Conservation (phyloP, 2,888 invertebrate genomes). For the Caenorhabditis sp. region DNA sequence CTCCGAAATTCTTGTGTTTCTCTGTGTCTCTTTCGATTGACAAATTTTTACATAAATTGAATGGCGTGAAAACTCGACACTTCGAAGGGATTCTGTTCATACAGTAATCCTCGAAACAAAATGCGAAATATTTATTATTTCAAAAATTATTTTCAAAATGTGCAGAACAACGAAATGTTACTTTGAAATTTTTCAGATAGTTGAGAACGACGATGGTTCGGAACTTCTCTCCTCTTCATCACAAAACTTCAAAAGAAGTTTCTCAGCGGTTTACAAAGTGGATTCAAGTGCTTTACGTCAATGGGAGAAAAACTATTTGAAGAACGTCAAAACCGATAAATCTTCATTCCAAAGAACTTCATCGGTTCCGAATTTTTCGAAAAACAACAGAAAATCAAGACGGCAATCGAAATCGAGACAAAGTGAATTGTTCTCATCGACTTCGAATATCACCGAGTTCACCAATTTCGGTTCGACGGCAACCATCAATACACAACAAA, state of each 20-base stretch:
- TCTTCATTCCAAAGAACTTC: conserved; percentile 59
- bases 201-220: conserved; percentile 53
- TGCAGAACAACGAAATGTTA: too few species aligned
- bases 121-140: too few species aligned
- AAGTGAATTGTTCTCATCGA: conserved; percentile 45
- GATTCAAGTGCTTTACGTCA: conserved; percentile 63
- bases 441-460: conserved; percentile 47
- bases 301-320: conserved; percentile 64
- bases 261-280: conserved; percentile 56
- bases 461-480: conserved; percentile 42
- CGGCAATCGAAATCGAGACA: conserved; percentile 20
- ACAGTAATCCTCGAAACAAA: too few species aligned
- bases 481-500: conserved; percentile 39
- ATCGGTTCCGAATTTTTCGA: conserved; percentile 65
- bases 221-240: conserved; percentile 32
- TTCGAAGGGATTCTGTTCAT: too few species aligned
- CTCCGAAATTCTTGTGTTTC: too few species aligned
- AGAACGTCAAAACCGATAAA: conserved; percentile 18
- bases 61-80: too few species aligned
- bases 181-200: conserved; percentile 50
- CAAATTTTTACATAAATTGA: too few species aligned
- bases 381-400: conserved; percentile 34
- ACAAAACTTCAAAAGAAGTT: conserved; percentile 57
- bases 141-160: too few species aligned
- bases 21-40: too few species aligned